Evolutionary conservation across 2,888 invertebrate genomes (phyloP).

Genomic region (Pyrocoelia pectoralis): DNA sequence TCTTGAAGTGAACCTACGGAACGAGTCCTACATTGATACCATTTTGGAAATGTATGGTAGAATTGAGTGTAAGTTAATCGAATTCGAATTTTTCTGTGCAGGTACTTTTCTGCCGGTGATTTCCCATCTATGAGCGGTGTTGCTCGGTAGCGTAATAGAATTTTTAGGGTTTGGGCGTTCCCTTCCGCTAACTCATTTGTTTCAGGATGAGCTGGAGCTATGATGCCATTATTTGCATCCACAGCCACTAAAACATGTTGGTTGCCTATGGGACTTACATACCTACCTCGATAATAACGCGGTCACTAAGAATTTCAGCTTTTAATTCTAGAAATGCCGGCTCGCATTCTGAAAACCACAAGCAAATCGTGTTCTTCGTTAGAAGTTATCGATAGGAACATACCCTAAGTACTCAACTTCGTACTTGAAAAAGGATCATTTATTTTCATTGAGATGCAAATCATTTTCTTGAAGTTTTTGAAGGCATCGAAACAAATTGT

Average conservation of each 20-base stretch:
- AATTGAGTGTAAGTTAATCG: too few relatives aligned
- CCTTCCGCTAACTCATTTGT: too few relatives aligned
- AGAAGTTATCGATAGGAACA: background rate
- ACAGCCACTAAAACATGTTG: too few relatives aligned
- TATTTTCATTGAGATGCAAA: too few relatives aligned
- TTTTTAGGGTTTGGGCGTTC: slow-evolving; percentile 12
- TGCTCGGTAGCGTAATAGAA: slow-evolving; percentile 4
- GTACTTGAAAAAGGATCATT: background rate
- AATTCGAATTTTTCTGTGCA: too few relatives aligned
- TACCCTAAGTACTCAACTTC: background rate
- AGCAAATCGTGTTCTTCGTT: background rate
- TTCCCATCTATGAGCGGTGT: slow-evolving; percentile 4
- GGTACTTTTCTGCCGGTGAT: too few relatives aligned
- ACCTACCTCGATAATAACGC: background rate
- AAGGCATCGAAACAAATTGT: slow-evolving; percentile 1
- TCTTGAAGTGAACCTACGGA: too few relatives aligned
- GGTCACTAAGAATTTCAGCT: background rate
- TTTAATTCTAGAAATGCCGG: background rate
- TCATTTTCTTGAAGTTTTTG: too few relatives aligned
- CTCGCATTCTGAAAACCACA: background rate
- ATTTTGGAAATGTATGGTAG: too few relatives aligned
- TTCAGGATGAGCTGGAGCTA: too few relatives aligned
- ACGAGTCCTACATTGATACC: too few relatives aligned
- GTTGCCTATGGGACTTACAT: too few relatives aligned
- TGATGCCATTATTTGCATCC: slow-evolving; percentile 41